Evolutionary conservation across 2,888 invertebrate genomes (phyloP).

Genomic region (Rhaphigaster nebulosa): DNA sequence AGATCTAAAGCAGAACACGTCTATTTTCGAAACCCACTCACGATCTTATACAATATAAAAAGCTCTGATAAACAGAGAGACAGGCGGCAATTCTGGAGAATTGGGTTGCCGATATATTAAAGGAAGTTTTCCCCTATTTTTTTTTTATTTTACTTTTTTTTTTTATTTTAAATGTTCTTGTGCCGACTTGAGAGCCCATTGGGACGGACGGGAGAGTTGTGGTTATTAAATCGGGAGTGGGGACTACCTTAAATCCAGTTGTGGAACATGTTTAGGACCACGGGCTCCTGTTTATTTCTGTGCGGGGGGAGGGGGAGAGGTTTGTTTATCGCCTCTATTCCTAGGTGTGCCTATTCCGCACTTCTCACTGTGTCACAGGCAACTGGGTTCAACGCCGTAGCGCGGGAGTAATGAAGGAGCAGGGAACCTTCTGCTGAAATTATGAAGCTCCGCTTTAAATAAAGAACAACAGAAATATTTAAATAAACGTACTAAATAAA

Average conservation of each 20-base stretch:
- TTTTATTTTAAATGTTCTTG: background rate
- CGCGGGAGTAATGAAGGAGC: background rate
- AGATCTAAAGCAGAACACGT: background rate
- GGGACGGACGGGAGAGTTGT: constrained; percentile 6
- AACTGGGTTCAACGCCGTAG: background rate
- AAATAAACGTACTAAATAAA: too few relatives aligned
- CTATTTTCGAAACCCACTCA: constrained; percentile 14
- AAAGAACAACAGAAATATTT: background rate
- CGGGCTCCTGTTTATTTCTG: background rate
- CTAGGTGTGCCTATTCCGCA: background rate
- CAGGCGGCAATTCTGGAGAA: constrained; percentile 2
- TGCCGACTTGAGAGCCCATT: background rate
- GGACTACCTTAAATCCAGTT: constrained; percentile 28
- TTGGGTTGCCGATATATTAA: constrained; percentile 4
- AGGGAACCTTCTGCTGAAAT: too few relatives aligned
- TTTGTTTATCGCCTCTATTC: constrained; percentile 45
- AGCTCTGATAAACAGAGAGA: background rate
- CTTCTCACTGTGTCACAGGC: background rate
- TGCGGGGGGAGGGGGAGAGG: background rate
- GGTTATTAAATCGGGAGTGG: background rate
- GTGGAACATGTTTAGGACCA: constrained; percentile 31
- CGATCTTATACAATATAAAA: constrained; percentile 19
- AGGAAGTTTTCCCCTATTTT: background rate
- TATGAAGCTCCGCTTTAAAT: background rate
- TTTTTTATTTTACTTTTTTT: background rate